Evolutionary conservation across 2,113 vertebrate species (phyloP).

Genomic region (Ornithorhynchus anatinus): DNA sequence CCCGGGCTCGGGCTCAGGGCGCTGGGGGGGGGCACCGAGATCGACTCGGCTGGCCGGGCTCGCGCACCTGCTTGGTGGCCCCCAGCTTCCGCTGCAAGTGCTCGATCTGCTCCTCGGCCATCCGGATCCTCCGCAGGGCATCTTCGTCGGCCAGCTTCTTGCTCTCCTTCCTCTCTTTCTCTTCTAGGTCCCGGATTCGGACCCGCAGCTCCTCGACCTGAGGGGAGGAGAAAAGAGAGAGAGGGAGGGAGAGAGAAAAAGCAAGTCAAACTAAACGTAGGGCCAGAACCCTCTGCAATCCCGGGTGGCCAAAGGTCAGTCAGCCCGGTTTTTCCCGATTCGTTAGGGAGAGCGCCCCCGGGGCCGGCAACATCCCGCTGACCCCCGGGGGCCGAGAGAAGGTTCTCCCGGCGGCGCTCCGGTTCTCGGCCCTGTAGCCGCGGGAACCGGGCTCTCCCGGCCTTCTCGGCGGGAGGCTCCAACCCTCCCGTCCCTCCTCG

Average conservation of each 20-base stretch:
- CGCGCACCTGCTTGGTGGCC: constrained; percentile 87
- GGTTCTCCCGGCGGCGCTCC: no score
- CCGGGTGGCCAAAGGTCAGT: no score
- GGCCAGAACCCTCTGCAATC: no score
- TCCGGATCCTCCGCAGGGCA: constrained; percentile 85
- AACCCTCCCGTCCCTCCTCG: background rate
- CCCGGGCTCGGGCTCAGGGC: background rate
- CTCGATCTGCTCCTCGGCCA: constrained; percentile 90
- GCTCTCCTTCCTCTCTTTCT: constrained; percentile 88
- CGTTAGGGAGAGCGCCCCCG: background rate
- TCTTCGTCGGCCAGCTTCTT: constrained; percentile 93
- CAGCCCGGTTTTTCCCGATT: no score
- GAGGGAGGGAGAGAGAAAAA: background rate
- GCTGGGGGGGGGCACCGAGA: background rate
- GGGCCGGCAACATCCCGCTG: background rate
- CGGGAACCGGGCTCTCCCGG: no score
- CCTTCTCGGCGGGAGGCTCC: background rate
- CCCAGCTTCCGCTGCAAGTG: constrained; percentile 90
- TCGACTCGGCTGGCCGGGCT: background rate
- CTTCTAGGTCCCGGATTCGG: constrained; percentile 86
- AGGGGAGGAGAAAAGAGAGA: background rate
- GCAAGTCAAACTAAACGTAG: no score
- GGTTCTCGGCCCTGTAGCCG: no score
- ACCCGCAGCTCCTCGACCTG: constrained; percentile 86
- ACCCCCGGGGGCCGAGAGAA: background rate